These are phyloP conservation scores for Megastigmus dorsalis DNA, from an alignment of 2,888 invertebrate genomes.

Conservation along the genomic window DNA sequence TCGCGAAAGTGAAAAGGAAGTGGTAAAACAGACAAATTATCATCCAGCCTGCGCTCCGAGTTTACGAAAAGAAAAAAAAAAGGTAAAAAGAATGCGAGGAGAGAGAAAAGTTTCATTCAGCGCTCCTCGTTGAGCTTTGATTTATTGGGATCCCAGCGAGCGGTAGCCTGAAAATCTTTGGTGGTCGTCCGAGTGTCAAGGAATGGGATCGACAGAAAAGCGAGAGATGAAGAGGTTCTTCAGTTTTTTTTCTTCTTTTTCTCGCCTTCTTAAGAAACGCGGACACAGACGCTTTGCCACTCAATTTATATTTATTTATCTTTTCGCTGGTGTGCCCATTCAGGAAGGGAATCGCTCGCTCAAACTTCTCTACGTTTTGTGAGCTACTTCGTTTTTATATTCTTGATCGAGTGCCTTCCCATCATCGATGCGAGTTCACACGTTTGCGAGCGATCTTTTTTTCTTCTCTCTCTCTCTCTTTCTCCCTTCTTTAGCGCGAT, in stretches of 20 bases:
- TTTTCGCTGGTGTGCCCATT: slow-evolving; percentile 19
- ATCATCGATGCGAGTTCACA: slow-evolving; percentile 40
- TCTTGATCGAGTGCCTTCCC: slow-evolving; percentile 24
- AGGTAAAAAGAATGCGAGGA: too few relatives aligned
- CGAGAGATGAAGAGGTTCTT: slow-evolving; percentile 31
- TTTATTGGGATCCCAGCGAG: slow-evolving; percentile 35
- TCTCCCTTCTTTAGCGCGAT: neutral
- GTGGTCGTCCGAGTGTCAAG: slow-evolving; percentile 51
- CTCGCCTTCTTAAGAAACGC: slow-evolving; percentile 3
- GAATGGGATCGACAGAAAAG: slow-evolving; percentile 6
- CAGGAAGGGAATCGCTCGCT: neutral
- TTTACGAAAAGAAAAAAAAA: neutral
- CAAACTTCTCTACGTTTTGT: neutral
- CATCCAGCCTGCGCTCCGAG: neutral
- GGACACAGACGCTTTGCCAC: slow-evolving; percentile 18
- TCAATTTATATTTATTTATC: slow-evolving; percentile 49
- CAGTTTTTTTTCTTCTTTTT: neutral
- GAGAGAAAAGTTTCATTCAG: too few relatives aligned
- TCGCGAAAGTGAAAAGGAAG: too few relatives aligned
- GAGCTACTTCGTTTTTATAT: neutral
- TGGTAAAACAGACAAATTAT: slow-evolving; percentile 28
- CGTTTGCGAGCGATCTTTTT: slow-evolving; percentile 38
- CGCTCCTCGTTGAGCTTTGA: slow-evolving; percentile 9
- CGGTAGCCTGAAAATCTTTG: slow-evolving; percentile 50
- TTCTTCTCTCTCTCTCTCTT: neutral